Base-by-base conservation (phyloP, 1,140 invertebrate genomes). In the Ditylenchus dipsaci region DNA sequence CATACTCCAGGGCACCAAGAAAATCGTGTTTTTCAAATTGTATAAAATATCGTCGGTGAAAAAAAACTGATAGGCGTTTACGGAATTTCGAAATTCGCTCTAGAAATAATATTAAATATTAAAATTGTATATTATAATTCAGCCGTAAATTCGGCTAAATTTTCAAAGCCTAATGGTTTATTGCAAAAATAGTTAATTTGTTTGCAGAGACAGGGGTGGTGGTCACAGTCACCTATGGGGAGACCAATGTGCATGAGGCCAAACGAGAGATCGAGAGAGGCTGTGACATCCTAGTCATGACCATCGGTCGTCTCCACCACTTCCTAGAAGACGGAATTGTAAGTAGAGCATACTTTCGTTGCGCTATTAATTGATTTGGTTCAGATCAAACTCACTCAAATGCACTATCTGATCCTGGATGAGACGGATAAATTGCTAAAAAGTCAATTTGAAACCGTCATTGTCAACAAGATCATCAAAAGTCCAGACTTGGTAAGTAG, bases 381-480 rank as follows among this genome's bases (percentile, higher is more conserved):
- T 61, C 26, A 61, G 59, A n/a, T 61, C 3, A 26, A 21, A 8
- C 29, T 61, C 3, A 3, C 3, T 21, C 3, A 61, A 1, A 5
- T 61, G 1, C 29, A 30, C 3, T 61, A 61, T 27, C n/a, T 61
- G 59, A 30, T 61, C 26, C 38, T 61, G 19, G 59, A 61, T 30
- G 59, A 61, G 59, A 29, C 59, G 3, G 59, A 61, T 27, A 61
- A 30, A 27, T n/a, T 61, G 8, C 29, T 61, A 5, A 61, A 53
- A 17, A 15, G 49, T 3, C 5, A 43, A 5, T 26, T 26, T 61
- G 59, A 21, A 29, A 23, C 3, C 3, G 53, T 29, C 21, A 23
- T 56, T 13, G 21, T 56, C 13, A 9, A 23, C 3, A 5, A 5
- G 53, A 13, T 23, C 29, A 23, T 23, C 53, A 3, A 23, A 56